Conservation (phyloP, 2,113 vertebrate species). For the Corythaixoides concolor region DNA sequence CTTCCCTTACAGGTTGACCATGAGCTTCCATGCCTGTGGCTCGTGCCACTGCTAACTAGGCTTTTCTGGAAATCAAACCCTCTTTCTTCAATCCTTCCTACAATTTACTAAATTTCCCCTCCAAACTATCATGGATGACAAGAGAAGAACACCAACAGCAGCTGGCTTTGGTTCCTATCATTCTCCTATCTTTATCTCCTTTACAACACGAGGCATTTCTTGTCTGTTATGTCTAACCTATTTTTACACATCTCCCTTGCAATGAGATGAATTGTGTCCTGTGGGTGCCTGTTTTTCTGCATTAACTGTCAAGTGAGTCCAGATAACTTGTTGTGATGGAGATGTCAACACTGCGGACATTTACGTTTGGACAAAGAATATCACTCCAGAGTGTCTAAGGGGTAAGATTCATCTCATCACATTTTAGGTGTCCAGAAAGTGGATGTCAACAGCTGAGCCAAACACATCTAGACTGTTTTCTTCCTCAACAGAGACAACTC, state of each 20-base stretch:
- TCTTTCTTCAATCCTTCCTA: not conserved
- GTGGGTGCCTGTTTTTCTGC: not conserved
- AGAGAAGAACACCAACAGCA: not conserved
- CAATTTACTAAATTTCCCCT: not conserved
- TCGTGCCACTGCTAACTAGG: not conserved
- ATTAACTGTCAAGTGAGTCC: not conserved
- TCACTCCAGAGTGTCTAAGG: not conserved
- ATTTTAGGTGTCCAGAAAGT: not conserved
- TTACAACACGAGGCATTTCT: not conserved
- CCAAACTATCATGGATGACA: not conserved
- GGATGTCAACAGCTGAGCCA: not conserved
- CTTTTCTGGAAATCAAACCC: not conserved
- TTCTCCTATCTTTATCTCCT: not conserved
- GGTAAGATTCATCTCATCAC: not conserved
- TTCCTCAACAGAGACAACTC: not conserved
- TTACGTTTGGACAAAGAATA: not conserved
- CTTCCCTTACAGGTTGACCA: not conserved
- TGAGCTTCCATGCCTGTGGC: not conserved
- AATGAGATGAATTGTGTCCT: not conserved
- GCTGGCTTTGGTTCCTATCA: not conserved
- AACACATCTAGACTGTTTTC: not conserved
- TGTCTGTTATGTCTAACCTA: not conserved
- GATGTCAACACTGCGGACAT: not conserved
- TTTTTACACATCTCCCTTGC: not conserved
- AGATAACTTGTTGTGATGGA: not conserved